phyloP scores from a whole-genome alignment of 2,797 vertebrate species.

The Cirrhinus molitorella region DNA sequence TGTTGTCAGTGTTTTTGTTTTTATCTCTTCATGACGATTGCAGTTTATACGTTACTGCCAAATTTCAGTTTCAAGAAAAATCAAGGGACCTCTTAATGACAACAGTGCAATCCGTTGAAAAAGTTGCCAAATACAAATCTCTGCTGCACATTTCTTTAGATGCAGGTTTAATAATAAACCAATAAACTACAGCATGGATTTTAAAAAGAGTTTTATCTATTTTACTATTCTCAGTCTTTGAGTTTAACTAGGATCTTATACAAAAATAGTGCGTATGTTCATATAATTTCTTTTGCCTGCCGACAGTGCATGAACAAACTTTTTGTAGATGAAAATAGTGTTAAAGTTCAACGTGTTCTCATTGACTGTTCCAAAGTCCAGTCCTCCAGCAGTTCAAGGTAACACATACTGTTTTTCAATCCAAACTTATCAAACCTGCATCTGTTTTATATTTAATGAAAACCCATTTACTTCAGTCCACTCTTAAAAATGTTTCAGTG shows the following conservation, averaged over 20 bases:
- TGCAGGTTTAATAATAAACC: constrained; percentile 54
- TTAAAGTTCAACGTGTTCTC: constrained; percentile 43
- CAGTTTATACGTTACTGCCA: constrained; percentile 67
- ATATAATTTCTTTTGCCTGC: constrained; percentile 70
- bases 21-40: constrained; percentile 49
- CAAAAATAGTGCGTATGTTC: not conserved
- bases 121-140: constrained; percentile 58
- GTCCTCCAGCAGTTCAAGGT: constrained; percentile 18
- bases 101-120: constrained; percentile 48
- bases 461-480: not conserved
- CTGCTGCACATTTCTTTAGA: constrained; percentile 48
- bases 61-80: constrained; percentile 55
- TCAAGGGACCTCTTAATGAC: constrained; percentile 57
- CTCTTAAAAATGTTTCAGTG: not conserved
- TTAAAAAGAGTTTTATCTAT: constrained; percentile 45
- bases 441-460: constrained; percentile 3
- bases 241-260: constrained; percentile 14
- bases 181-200: constrained; percentile 29
- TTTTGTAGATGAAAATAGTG: constrained; percentile 21
- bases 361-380: constrained; percentile 55
- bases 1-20: constrained; percentile 48
- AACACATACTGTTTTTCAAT: constrained; percentile 12
- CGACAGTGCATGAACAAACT: constrained; percentile 73
- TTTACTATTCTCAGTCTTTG: constrained; percentile 56
- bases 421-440: not conserved